These are phyloP conservation scores for Drosophila equinoxialis DNA, from an alignment of 1,140 invertebrate genomes.

Conservation along the genomic window DNA sequence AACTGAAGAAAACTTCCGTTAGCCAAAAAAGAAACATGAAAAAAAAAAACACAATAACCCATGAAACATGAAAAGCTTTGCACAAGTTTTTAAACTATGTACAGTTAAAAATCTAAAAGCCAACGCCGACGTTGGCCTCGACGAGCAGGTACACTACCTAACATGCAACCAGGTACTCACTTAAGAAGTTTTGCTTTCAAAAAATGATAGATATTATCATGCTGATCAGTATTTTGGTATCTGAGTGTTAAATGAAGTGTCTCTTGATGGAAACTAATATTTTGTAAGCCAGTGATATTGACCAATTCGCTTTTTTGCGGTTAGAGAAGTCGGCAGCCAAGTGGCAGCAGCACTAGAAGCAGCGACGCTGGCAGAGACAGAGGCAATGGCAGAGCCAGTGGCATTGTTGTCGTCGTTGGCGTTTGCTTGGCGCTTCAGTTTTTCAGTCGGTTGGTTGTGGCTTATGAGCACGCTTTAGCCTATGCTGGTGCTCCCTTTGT, in stretches of 20 bases:
- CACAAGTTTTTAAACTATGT: conserved; percentile 61
- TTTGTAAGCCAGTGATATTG: conserved; percentile 14
- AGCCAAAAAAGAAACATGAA: conserved; percentile 1
- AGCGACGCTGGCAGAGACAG: background rate
- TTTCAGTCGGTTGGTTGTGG: conserved; percentile 49
- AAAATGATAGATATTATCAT: background rate
- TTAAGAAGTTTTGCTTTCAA: background rate
- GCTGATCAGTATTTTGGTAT: too few species aligned
- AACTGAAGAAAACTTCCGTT: conserved; percentile 61
- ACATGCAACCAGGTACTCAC: background rate
- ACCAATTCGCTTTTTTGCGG: conserved; percentile 32
- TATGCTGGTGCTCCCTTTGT: conserved; percentile 29
- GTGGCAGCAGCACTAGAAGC: background rate
- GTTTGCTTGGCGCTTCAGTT: conserved; percentile 33
- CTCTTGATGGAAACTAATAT: background rate
- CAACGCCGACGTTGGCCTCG: conserved; percentile 33
- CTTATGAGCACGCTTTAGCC: conserved; percentile 45
- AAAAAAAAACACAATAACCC: conserved; percentile 28
- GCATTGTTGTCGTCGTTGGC: conserved; percentile 37
- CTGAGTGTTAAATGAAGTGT: too few species aligned
- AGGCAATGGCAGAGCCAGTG: background rate
- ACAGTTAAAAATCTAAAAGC: conserved; percentile 55
- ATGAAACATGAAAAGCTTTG: conserved; percentile 38
- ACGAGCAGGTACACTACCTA: background rate
- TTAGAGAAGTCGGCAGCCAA: background rate